Evolutionary conservation across 2,113 vertebrate species (phyloP), one percentile per base, ranked within the genome.

Genomic region (Melanostigma gelatinosum): DNA sequence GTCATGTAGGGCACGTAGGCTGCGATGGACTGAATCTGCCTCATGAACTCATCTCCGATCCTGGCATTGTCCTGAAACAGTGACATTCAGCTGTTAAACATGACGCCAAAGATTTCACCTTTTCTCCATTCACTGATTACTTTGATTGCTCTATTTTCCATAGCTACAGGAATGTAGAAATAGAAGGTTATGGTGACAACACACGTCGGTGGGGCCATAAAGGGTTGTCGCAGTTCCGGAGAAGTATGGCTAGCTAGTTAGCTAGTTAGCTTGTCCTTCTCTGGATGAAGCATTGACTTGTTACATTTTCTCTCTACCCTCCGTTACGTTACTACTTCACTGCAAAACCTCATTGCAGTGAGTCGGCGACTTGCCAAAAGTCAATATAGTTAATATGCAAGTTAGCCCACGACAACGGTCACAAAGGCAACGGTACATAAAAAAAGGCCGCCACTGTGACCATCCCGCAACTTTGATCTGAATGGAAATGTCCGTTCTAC

Each of bases 1-100:
- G 97, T 97, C 97, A 97, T 97, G 78, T 97, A 97, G 0, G 96
- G 96, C 42, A 96, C 90, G 18, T 94, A 96, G 72, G 96, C 96
- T 0, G 97, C 96, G 32, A 97, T 95, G 0, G 97, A 94, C 76
- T 97, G 94, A 0, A 97, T 95, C 90, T 96, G 95, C 58, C 92
- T 91, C 97, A 97, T 97, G 89, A 97, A 97, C 86, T 94, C 94
- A 22, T 97, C 97, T 29, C 96, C 96, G 0, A 97, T 94, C 0
- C 89, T 92, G 27, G 93, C 96, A 0, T 97, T 95, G 77, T 96
- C 94, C 96, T 97, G 85, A 11, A 91, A 87, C 32, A 76, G 5
- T 11, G 32, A 68, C 32, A 82, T 16, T 71, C 10, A 71, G n/a
- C 22, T 12, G 13, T 71, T 77, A 75, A 63, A 74, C 57, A 54